phyloP scores from a whole-genome alignment of 2,888 invertebrate genomes.

The Iselma pallidipennis region DNA sequence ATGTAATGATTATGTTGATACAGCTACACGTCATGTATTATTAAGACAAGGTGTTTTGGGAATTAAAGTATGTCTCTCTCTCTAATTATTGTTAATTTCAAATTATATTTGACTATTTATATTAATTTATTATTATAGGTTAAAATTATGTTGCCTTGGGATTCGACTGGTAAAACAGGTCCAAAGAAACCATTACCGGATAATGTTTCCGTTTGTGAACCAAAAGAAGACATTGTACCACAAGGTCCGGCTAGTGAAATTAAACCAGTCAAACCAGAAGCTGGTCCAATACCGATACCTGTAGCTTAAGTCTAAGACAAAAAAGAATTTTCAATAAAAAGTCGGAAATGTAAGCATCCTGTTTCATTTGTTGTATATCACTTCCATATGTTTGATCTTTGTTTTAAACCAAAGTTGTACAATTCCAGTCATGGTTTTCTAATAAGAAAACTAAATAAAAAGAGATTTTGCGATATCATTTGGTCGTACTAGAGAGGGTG shows the following conservation, averaged over 20 bases:
- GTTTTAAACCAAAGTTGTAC: too few relatives aligned
- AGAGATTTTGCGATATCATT: too few relatives aligned
- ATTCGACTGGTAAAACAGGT: conserved; percentile 95
- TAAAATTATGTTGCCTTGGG: conserved; percentile 99
- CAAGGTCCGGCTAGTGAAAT: conserved; percentile 75
- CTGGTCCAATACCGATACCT: conserved; percentile 56
- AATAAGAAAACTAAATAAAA: too few relatives aligned
- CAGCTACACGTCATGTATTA: conserved; percentile 96
- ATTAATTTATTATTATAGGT: conserved; percentile 53
- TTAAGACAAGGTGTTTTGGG: conserved; percentile 85
- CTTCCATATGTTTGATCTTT: too few relatives aligned
- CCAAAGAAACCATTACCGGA: conserved; percentile 98
- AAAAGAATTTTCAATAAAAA: conserved; percentile 38
- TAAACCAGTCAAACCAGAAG: conserved; percentile 68
- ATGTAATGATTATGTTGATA: conserved; percentile 97
- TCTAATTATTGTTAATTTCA: not conserved
- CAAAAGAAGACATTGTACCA: conserved; percentile 89
- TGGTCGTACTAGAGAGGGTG: too few relatives aligned
- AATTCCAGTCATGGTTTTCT: too few relatives aligned
- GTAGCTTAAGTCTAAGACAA: conserved; percentile 44
- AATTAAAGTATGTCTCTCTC: conserved; percentile 66
- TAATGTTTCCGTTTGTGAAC: conserved; percentile 95
- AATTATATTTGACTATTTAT: conserved; percentile 61
- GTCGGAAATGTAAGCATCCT: not conserved
- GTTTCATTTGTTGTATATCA: not conserved